A percentile compares a stretch with the other conserved stretches of the same genome.
Conservation (phyloP, 1,140 invertebrate genomes). For the Schlechtendalia chinensis region DNA sequence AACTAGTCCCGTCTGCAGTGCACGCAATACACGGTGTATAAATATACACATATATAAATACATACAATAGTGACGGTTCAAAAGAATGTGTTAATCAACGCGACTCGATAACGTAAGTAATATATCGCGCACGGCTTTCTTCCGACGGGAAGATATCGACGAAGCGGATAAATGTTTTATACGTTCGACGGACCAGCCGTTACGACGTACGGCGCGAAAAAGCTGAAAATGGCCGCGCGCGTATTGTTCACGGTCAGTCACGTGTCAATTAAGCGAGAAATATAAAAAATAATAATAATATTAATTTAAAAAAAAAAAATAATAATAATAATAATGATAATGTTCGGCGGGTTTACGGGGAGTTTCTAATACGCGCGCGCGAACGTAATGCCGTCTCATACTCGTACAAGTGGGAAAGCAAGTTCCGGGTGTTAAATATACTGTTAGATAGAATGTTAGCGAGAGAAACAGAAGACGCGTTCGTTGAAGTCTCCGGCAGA, state of each 20-base stretch:
- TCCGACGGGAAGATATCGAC: too few relatives aligned
- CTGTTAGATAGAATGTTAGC: constrained; percentile 3
- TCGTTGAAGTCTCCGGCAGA: background rate
- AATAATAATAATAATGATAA: background rate
- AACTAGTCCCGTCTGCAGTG: too few relatives aligned
- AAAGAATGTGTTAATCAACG: constrained; percentile 6
- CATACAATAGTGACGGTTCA: background rate
- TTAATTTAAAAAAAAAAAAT: background rate
- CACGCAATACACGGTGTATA: too few relatives aligned
- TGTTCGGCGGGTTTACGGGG: constrained; percentile 28
- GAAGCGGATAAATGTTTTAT: constrained; percentile 21
- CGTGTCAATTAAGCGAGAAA: constrained; percentile 21
- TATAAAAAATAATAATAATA: background rate
- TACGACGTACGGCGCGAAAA: background rate
- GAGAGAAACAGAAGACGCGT: constrained; percentile 35
- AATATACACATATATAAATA: too few relatives aligned
- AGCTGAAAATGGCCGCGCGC: background rate
- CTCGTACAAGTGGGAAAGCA: constrained; percentile 46
- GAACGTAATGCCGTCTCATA: too few relatives aligned
- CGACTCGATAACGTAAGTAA: background rate
- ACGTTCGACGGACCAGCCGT: too few relatives aligned
- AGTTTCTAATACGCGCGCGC: too few relatives aligned
- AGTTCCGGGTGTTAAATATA: constrained; percentile 41
- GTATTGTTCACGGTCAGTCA: constrained; percentile 37
- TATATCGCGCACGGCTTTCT: background rate